Evolutionary conservation across 2,797 vertebrate genomes (phyloP).

Genomic region (Sebastiscus tertius): DNA sequence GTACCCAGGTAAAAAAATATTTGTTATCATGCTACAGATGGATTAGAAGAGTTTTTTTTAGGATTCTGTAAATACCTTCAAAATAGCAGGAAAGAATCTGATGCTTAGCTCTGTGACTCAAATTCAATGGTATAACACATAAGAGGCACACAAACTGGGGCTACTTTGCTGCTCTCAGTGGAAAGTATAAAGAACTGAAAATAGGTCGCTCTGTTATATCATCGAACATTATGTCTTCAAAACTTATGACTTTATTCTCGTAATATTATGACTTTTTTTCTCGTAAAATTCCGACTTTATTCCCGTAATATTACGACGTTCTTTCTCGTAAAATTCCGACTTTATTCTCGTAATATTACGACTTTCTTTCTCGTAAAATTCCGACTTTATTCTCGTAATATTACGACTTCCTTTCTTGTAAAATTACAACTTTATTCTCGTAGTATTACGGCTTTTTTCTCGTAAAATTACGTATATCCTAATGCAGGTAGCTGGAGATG

Average conservation of each 20-base stretch:
- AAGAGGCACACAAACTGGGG: not conserved
- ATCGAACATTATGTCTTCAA: not conserved
- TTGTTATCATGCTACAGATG: not conserved
- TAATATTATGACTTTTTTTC: too few species aligned
- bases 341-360: too few species aligned
- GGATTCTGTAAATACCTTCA: not conserved
- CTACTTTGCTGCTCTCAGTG: not conserved
- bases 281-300: too few species aligned
- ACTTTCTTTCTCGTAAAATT: too few species aligned
- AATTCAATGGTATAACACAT: not conserved
- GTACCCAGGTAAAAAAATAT: not conserved
- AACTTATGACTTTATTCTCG: not conserved
- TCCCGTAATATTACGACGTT: too few species aligned
- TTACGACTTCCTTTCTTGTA: too few species aligned
- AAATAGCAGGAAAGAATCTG: not conserved
- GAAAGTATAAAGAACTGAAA: not conserved
- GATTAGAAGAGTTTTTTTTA: not conserved
- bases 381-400: too few species aligned
- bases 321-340: too few species aligned
- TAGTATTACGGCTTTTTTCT: too few species aligned
- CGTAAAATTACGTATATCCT: too few species aligned
- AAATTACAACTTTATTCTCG: too few species aligned
- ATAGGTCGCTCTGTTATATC: conserved; percentile 8
- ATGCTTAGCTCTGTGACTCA: not conserved
- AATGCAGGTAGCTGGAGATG: not conserved